phyloP scores from a whole-genome alignment of 1,140 invertebrate genomes.

The Heliconius hermathena region DNA sequence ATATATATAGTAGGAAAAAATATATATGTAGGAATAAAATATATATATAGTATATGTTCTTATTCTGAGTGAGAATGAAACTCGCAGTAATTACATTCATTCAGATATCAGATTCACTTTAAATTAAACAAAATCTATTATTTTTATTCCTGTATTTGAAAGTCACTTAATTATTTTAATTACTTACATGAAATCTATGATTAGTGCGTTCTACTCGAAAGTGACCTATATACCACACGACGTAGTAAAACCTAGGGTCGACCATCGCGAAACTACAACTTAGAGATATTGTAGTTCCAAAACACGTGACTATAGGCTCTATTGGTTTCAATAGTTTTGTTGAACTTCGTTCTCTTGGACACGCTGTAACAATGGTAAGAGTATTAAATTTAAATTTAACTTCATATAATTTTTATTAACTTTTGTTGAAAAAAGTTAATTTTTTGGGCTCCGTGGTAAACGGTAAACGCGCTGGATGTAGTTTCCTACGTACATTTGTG shows the following conservation, averaged over 20 bases:
- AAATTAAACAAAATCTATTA: too few relatives aligned
- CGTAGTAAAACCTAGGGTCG: constrained; percentile 42
- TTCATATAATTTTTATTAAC: background rate
- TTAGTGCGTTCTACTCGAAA: constrained; percentile 48
- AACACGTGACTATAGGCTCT: constrained; percentile 36
- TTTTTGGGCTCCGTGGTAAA: too few relatives aligned
- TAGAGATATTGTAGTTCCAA: constrained; percentile 40
- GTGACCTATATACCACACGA: constrained; percentile 48
- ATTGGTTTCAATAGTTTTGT: constrained; percentile 24
- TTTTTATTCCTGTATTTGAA: too few relatives aligned
- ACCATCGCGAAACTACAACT: constrained; percentile 40
- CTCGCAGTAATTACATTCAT: too few relatives aligned
- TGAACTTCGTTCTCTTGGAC: background rate
- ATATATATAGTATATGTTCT: too few relatives aligned
- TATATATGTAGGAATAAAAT: too few relatives aligned
- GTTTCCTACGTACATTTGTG: too few relatives aligned
- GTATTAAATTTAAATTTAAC: background rate
- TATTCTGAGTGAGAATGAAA: too few relatives aligned
- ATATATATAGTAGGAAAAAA: too few relatives aligned
- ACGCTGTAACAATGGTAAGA: background rate
- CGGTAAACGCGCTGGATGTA: too few relatives aligned
- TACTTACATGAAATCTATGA: constrained; percentile 48
- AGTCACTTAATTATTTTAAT: constrained; percentile 1
- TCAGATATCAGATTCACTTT: too few relatives aligned
- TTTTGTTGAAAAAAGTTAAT: too few relatives aligned